Conservation (phyloP, 2,888 invertebrate genomes). For the Stramonita haemastoma region DNA sequence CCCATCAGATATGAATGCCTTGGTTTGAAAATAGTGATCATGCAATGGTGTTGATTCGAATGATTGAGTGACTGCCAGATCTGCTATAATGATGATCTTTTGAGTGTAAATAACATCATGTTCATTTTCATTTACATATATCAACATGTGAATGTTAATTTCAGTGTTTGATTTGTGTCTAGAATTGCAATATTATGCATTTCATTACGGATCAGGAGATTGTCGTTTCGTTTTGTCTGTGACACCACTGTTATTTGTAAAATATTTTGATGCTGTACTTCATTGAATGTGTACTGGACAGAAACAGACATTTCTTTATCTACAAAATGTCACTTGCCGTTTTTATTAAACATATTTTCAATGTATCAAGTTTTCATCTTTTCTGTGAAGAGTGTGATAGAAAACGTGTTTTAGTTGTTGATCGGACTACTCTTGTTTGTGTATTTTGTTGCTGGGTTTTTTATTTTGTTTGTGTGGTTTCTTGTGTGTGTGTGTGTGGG, state of each 20-base stretch:
- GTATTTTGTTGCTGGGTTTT: not conserved
- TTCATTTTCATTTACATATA: not conserved
- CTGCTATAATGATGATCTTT: not conserved
- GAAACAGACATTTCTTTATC: slow-evolving; percentile 6
- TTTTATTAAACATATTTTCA: slow-evolving; percentile 31
- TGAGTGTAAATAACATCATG: not conserved
- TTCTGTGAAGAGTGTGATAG: too few relatives aligned
- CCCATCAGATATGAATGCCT: too few relatives aligned
- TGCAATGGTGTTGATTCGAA: not conserved
- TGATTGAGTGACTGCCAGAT: not conserved
- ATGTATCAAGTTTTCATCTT: not conserved
- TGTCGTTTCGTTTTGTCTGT: not conserved
- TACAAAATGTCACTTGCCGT: slow-evolving; percentile 12
- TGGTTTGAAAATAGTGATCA: too few relatives aligned
- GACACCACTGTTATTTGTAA: not conserved
- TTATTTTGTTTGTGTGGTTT: not conserved
- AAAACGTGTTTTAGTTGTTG: too few relatives aligned
- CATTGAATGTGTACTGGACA: not conserved
- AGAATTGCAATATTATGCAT: slow-evolving; percentile 10
- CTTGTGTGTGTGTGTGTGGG: not conserved
- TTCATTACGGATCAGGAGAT: not conserved
- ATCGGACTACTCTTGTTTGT: not conserved
- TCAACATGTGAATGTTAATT: not conserved
- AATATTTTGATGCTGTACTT: not conserved
- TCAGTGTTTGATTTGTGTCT: not conserved